Evolutionary conservation across 1,140 invertebrate genomes (phyloP).

Genomic region (Choristoneura fumiferana): DNA sequence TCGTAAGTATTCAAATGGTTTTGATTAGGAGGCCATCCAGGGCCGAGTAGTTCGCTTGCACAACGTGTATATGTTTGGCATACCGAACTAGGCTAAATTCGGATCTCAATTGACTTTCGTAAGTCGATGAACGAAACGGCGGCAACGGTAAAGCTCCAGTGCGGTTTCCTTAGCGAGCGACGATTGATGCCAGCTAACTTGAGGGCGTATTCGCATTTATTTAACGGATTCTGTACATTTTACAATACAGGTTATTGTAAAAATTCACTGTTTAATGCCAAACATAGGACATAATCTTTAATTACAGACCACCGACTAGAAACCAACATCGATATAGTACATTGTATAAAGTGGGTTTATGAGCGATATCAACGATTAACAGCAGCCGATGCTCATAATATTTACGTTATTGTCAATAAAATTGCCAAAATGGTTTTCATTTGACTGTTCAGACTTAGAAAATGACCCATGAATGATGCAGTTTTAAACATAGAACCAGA

Average conservation of each 20-base stretch:
- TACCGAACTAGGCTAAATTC: constrained; percentile 64
- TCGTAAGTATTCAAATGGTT: constrained; percentile 6
- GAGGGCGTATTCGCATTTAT: background rate
- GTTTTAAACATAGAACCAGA: background rate
- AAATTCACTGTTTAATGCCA: background rate
- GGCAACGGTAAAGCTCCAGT: constrained; percentile 43
- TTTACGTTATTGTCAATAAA: constrained; percentile 25
- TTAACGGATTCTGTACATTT: background rate
- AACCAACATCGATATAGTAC: background rate
- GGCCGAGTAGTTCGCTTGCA: constrained; percentile 35
- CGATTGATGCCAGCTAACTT: constrained; percentile 7
- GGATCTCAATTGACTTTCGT: constrained; percentile 68
- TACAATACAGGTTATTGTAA: background rate
- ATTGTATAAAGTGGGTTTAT: constrained; percentile 27
- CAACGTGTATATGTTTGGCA: constrained; percentile 56
- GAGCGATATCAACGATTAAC: constrained; percentile 18
- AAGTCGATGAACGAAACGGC: constrained; percentile 65
- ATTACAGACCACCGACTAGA: too few species aligned
- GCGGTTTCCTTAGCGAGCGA: constrained; percentile 35
- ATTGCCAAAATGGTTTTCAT: constrained; percentile 5
- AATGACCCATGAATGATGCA: background rate
- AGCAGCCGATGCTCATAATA: constrained; percentile 25
- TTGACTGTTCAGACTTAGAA: background rate
- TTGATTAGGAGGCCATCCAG: constrained; percentile 5
- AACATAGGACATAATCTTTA: background rate